phyloP scores from a whole-genome alignment of 2,797 vertebrate species.

The Tapera naevia region DNA sequence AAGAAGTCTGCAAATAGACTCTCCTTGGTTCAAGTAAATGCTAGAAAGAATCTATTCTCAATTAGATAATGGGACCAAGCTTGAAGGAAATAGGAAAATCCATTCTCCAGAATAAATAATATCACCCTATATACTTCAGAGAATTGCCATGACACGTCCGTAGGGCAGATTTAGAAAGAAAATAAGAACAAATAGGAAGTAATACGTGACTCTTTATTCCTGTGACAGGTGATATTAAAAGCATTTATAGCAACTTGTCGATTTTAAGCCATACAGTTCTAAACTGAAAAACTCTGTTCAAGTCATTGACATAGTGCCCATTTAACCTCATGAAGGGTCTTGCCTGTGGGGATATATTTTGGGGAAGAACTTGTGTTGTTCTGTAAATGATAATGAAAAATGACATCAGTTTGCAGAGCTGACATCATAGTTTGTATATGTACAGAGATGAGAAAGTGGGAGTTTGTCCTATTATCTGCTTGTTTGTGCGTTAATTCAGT shows the following conservation, averaged over 20 bases:
- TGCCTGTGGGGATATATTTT: background rate
- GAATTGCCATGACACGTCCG: background rate
- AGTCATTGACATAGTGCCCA: background rate
- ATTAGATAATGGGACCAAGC: background rate
- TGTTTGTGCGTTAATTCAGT: background rate
- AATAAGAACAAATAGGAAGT: background rate
- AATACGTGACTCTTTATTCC: background rate
- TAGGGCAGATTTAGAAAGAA: background rate
- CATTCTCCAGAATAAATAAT: background rate
- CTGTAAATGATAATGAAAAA: background rate
- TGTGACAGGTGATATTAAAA: background rate
- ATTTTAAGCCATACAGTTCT: background rate
- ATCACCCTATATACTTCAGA: background rate
- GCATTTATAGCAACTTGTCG: background rate
- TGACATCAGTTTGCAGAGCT: background rate
- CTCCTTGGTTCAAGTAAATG: background rate
- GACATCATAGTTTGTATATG: background rate
- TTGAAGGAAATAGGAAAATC: background rate
- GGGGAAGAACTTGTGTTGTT: background rate
- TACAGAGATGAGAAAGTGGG: background rate
- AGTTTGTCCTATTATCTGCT: background rate
- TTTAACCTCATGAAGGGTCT: background rate
- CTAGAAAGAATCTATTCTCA: background rate
- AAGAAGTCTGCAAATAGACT: background rate
- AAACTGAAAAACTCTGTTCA: background rate